Evolutionary conservation across 2,113 vertebrate species (phyloP).

Genomic region (Pristiophorus japonicus): DNA sequence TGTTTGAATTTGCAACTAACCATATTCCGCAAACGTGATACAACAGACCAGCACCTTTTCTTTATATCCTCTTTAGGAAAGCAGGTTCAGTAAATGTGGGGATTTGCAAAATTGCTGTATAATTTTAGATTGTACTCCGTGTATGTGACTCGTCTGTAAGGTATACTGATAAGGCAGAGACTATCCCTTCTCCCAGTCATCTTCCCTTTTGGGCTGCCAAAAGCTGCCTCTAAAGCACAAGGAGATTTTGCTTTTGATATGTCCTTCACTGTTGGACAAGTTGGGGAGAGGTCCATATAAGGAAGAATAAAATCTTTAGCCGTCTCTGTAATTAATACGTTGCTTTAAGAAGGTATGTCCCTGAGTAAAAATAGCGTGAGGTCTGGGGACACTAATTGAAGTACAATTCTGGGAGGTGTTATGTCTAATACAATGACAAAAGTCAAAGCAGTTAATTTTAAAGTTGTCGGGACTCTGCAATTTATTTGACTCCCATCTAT

Average conservation of each 20-base stretch:
- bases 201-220: background rate
- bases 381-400: background rate
- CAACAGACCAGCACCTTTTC: background rate
- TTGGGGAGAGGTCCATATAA: background rate
- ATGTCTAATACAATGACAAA: background rate
- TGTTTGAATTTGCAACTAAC: background rate
- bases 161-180: background rate
- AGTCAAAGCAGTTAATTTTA: background rate
- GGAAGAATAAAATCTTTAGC: background rate
- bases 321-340: background rate
- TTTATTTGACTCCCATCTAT: background rate
- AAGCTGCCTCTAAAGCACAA: background rate
- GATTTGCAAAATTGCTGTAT: background rate
- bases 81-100: background rate
- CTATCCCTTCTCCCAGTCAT: background rate
- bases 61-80: background rate
- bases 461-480: background rate
- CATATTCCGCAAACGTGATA: background rate
- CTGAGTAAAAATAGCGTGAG: background rate
- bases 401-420: too few species aligned
- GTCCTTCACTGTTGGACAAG: background rate
- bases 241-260: background rate
- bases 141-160: background rate
- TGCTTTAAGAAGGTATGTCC: background rate
- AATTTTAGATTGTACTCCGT: background rate